Conservation (phyloP, 2,113 vertebrate genomes). For the Suncus etruscus region DNA sequence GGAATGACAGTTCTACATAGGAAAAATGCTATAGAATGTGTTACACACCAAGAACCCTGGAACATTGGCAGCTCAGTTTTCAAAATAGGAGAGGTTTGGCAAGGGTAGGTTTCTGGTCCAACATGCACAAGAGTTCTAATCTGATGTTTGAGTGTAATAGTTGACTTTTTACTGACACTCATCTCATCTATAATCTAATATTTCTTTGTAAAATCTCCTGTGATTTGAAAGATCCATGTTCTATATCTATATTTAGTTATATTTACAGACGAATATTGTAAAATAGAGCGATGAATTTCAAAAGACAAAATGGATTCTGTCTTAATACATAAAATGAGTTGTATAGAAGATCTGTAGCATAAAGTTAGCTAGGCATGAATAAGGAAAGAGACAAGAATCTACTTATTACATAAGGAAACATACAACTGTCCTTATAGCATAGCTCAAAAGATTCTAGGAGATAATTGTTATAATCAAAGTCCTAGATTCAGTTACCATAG, state of each 20-base stretch:
- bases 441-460: neutral
- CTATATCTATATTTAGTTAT: neutral
- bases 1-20: neutral
- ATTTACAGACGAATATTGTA: neutral
- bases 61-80: neutral
- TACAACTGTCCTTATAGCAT: neutral
- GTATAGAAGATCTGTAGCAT: neutral
- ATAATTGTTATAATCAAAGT: neutral
- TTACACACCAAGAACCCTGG: neutral
- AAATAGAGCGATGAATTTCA: neutral
- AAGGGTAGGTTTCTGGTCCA: neutral
- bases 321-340: slow-evolving; percentile 22
- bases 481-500: neutral
- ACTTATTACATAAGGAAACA: neutral
- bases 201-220: neutral
- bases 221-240: neutral
- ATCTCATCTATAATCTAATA: neutral
- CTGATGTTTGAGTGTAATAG: neutral
- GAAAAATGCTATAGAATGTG: neutral
- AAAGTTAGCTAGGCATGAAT: neutral
- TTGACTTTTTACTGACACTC: neutral
- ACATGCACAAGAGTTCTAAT: neutral
- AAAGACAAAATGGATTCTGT: neutral
- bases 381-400: neutral
- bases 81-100: neutral